These are phyloP conservation scores for Goniozus legneri DNA, from an alignment of 1,140 invertebrate species.

Conservation along the genomic window DNA sequence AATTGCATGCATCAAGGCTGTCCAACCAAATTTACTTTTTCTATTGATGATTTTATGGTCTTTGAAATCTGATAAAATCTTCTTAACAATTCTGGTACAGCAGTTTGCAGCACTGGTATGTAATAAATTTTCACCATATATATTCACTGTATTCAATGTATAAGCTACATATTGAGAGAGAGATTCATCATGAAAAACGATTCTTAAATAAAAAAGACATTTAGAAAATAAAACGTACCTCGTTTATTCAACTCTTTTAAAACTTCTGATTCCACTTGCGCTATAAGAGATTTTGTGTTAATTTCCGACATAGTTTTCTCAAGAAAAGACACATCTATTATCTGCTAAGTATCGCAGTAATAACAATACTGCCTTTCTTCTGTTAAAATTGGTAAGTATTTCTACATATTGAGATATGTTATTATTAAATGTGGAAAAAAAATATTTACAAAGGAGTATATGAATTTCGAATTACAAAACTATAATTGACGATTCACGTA, in stretches of 20 bases:
- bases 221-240: not conserved
- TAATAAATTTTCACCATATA: conserved; percentile 41
- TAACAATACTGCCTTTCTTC: too few relatives aligned
- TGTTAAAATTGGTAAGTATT: not conserved
- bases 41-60: conserved; percentile 19
- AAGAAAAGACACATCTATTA: too few relatives aligned
- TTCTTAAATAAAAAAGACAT: not conserved
- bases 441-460: not conserved
- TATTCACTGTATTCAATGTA: conserved; percentile 41
- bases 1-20: conserved; percentile 55
- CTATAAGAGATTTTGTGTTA: not conserved
- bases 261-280: conserved; percentile 1
- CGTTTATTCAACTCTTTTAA: not conserved
- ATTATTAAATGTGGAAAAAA: conserved; percentile 1
- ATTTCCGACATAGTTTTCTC: not conserved
- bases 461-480: too few relatives aligned
- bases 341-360: too few relatives aligned
- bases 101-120: conserved; percentile 42
- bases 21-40: conserved; percentile 56
- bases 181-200: not conserved
- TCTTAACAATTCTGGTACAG: conserved; percentile 28
- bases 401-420: too few relatives aligned
- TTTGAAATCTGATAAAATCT: conserved; percentile 18
- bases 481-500: too few relatives aligned
- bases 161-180: conserved; percentile 30